Base-by-base conservation (phyloP, 2,113 vertebrate genomes). In the Brachyistius frenatus region DNA sequence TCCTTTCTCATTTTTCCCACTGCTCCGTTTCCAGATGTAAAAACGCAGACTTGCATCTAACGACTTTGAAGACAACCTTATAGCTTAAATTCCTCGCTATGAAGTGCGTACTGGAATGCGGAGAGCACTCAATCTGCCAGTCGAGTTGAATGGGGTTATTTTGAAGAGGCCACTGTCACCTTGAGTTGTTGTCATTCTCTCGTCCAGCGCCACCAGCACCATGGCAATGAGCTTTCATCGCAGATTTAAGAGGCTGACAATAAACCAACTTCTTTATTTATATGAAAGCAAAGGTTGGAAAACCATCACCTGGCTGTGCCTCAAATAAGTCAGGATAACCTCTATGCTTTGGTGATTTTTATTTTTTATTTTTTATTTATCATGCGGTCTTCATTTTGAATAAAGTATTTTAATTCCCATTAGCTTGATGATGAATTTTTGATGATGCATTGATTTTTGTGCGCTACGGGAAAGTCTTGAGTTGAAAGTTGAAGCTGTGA, bases 1-100 rank as follows among this genome's bases (percentile, higher is more conserved):
- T 33, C 33, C 63, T 56, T 9, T 33, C 72, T 63, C 52, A 0
- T 16, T 76, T 77, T 88, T 61, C 78, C 64, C 77, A 61, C 52
- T 31, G 56, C 66, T 65, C n/a, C 4, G 2, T 73, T 79, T 61
- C 71, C 77, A 85, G 69, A 83, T 81, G 58, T 86, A 54, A 70
- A 60, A 85, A 79, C 80, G 67, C 71, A 61, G 60, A 57, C 44
- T 63, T 84, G 76, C 41, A 5, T 89, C 92, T 88, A 84, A 92
- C 35, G 58, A 76, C 73, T 60, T 89, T 86, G 80, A 89, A 63
- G 73, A 62, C 69, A 14, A 80, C 49, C 75, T 33, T 44, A 16
- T n/a, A 61, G 50, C 73, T 85, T 80, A 79, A 91, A 92, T 80
- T 58, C 47, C 76, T 79, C 0, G 7, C 81, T 74, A 47, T 90